Evolutionary conservation across 2,888 invertebrate genomes (phyloP).

Genomic region (Andrena haemorrhoa): DNA sequence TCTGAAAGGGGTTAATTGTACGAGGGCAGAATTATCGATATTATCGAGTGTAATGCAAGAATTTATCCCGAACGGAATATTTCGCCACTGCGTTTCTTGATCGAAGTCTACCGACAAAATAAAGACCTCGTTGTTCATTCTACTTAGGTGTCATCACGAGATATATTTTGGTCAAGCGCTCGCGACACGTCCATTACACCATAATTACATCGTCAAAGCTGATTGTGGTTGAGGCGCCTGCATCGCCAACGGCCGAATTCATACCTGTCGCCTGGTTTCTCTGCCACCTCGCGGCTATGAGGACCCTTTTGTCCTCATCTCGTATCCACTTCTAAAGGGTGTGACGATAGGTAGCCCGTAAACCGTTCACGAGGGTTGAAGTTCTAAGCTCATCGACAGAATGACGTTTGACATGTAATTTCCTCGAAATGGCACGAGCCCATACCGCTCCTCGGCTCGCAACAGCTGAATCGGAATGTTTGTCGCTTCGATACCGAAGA

Average conservation of each 20-base stretch:
- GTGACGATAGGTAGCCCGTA: neutral
- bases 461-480: neutral
- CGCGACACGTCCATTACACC: neutral
- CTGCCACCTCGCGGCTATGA: neutral
- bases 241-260: neutral
- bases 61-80: too few species aligned
- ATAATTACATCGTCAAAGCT: neutral
- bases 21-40: too few species aligned
- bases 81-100: too few species aligned
- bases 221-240: neutral
- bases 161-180: neutral
- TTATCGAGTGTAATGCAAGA: too few species aligned
- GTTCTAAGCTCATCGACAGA: neutral
- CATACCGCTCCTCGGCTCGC: neutral
- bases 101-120: too few species aligned
- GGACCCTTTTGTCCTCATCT: neutral
- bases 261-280: neutral
- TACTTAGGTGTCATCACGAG: too few species aligned
- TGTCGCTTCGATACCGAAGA: neutral
- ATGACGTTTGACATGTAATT: neutral
- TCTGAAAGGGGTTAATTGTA: too few species aligned
- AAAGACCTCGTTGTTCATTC: too few species aligned
- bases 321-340: neutral
- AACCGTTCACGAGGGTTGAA: neutral
- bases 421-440: neutral